Conservation (phyloP, 2,888 invertebrate species). For the Perdita meconis region DNA sequence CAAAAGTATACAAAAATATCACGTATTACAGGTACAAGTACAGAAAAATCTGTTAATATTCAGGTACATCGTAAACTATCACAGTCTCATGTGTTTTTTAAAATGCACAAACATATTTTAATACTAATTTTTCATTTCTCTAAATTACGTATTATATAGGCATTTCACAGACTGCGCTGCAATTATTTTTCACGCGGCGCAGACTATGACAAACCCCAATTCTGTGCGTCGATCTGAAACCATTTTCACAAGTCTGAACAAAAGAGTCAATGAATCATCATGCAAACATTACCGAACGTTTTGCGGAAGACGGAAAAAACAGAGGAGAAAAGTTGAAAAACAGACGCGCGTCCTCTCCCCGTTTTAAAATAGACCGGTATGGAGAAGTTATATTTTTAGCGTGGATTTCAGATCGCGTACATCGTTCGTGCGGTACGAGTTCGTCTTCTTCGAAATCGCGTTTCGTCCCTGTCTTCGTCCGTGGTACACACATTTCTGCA, state of each 20-base stretch:
- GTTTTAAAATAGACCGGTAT: conserved; percentile 38
- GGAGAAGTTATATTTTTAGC: conserved; percentile 42
- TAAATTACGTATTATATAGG: conserved; percentile 8
- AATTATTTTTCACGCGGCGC: conserved; percentile 7
- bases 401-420: conserved; percentile 60
- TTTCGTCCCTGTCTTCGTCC: conserved; percentile 53
- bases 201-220: conserved; percentile 43
- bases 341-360: conserved; percentile 19
- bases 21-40: conserved; percentile 13
- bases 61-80: conserved; percentile 25
- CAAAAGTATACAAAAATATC: conserved; percentile 27
- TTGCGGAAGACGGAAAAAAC: background rate
- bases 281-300: too few relatives aligned
- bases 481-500: conserved; percentile 59
- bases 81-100: conserved; percentile 27
- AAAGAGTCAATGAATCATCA: too few relatives aligned
- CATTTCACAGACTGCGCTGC: conserved; percentile 46
- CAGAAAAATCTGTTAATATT: conserved; percentile 7
- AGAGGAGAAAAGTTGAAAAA: conserved; percentile 2
- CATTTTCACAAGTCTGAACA: too few relatives aligned
- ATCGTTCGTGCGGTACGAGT: conserved; percentile 49
- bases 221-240: conserved; percentile 58
- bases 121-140: conserved; percentile 26
- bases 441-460: conserved; percentile 61
- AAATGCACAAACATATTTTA: conserved; percentile 18